Evolutionary conservation across 1,140 invertebrate species (phyloP).

Genomic region (Cydia pomonella): DNA sequence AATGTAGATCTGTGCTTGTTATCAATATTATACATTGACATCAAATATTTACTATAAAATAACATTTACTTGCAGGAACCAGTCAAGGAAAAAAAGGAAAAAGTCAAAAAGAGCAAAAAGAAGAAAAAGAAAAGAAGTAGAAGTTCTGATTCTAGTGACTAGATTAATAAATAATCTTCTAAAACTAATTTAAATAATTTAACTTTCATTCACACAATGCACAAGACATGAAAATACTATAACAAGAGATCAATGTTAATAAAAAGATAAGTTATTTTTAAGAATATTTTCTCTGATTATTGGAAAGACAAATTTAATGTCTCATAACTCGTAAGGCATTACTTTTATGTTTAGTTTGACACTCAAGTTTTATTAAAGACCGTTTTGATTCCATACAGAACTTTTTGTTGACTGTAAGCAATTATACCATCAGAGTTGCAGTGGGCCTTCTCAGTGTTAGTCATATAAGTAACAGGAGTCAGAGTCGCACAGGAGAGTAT

Average conservation of each 20-base stretch:
- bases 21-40: background rate
- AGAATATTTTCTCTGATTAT: background rate
- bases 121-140: conserved; percentile 65
- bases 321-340: background rate
- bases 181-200: background rate
- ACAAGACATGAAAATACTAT: background rate
- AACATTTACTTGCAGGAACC: conserved; percentile 50
- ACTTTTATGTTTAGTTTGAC: background rate
- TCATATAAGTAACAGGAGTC: conserved; percentile 53
- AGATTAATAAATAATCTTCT: conserved; percentile 21
- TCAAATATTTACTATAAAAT: conserved; percentile 39
- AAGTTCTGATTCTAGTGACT: conserved; percentile 52
- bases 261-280: background rate
- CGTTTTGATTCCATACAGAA: conserved; percentile 53
- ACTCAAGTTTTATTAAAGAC: conserved; percentile 42
- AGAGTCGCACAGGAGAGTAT: conserved; percentile 47
- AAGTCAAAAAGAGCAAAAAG: conserved; percentile 73
- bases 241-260: background rate
- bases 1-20: background rate
- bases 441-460: conserved; percentile 40
- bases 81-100: conserved; percentile 49
- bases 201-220: background rate
- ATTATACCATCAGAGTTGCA: conserved; percentile 68
- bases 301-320: background rate
- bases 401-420: conserved; percentile 50